These are phyloP conservation scores for Epirrhoe tristata DNA, from an alignment of 2,888 invertebrate genomes.

Conservation along the genomic window DNA sequence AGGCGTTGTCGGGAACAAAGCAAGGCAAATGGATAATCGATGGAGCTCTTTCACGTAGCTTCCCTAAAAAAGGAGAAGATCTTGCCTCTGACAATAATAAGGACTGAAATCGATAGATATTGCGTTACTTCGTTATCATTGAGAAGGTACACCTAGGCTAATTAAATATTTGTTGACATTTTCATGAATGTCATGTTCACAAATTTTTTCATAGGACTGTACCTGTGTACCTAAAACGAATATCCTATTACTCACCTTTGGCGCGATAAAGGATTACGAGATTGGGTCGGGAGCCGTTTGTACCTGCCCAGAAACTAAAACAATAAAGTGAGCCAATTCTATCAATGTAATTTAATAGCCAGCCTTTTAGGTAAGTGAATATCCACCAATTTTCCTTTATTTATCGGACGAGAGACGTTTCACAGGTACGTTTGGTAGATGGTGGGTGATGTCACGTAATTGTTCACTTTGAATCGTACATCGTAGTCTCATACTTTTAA, in stretches of 20 bases:
- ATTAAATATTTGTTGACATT: not conserved
- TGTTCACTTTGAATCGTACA: not conserved
- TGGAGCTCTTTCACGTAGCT: constrained; percentile 58
- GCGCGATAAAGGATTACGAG: constrained; percentile 42
- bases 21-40: constrained; percentile 66
- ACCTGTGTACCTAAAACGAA: constrained; percentile 18
- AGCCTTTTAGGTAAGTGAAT: constrained; percentile 41
- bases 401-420: constrained; percentile 12
- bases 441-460: not conserved
- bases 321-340: constrained; percentile 37
- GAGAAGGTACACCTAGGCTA: too few species aligned
- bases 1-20: constrained; percentile 52
- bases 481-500: too few species aligned
- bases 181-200: not conserved
- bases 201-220: constrained; percentile 4
- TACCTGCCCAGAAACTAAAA: constrained; percentile 44
- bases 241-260: constrained; percentile 42
- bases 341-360: constrained; percentile 36
- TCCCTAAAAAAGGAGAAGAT: constrained; percentile 59
- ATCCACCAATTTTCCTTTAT: constrained; percentile 27
- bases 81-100: constrained; percentile 42
- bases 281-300: constrained; percentile 33
- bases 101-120: constrained; percentile 45
- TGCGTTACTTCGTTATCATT: constrained; percentile 28
- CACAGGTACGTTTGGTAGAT: constrained; percentile 4